These are phyloP conservation scores for Dreissena rostriformis DNA, from an alignment of 1,140 invertebrate genomes.

Conservation along the genomic window DNA sequence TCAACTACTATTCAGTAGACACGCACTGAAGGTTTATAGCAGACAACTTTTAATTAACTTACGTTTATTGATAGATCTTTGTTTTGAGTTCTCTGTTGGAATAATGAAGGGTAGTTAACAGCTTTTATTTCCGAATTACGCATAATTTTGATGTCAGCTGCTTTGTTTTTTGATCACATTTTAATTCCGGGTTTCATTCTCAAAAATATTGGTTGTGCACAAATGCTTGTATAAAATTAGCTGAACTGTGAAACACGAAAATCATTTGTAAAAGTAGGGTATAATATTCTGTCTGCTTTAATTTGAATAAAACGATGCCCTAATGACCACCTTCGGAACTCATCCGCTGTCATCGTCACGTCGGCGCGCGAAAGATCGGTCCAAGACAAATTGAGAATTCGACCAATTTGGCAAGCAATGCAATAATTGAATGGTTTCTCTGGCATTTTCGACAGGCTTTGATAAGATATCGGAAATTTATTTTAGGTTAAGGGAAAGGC, in stretches of 20 bases:
- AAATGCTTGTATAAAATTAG: background rate
- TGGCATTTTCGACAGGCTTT: background rate
- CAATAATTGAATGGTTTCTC: constrained; percentile 4
- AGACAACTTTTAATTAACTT: too few relatives aligned
- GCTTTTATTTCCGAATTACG: too few relatives aligned
- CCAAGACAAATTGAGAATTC: background rate
- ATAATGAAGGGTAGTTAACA: too few relatives aligned
- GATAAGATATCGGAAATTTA: constrained; percentile 5
- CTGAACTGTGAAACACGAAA: background rate
- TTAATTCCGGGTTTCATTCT: too few relatives aligned
- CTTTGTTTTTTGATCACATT: too few relatives aligned
- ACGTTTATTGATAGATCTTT: too few relatives aligned
- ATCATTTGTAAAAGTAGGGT: background rate
- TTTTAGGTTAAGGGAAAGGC: background rate
- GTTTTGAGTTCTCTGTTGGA: too few relatives aligned
- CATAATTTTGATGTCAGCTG: too few relatives aligned
- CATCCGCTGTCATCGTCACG: background rate
- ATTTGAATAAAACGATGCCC: background rate
- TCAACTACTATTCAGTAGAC: too few relatives aligned
- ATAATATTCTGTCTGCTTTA: background rate
- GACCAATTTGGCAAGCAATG: constrained; percentile 1
- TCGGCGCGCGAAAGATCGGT: background rate
- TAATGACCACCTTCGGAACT: background rate
- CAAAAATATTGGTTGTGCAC: too few relatives aligned
- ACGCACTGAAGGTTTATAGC: too few relatives aligned